Evolutionary conservation across 2,113 vertebrate genomes (phyloP).

Genomic region (Thomomys bottae): DNA sequence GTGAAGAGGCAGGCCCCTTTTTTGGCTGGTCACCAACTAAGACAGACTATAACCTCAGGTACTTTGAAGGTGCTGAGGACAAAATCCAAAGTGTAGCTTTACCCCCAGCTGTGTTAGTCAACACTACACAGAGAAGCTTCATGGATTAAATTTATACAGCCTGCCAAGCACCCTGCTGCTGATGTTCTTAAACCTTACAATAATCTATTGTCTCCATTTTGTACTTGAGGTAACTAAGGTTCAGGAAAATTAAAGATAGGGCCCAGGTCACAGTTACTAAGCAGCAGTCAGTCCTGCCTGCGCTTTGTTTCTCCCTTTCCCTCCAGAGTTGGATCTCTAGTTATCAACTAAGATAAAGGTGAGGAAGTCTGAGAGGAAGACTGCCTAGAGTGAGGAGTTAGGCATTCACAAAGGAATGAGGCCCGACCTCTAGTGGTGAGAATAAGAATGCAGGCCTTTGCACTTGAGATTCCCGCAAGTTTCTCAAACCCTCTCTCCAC

Average conservation of each 20-base stretch:
- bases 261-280: not conserved
- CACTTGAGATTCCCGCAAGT: not conserved
- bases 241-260: constrained; percentile 13
- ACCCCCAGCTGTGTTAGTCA: not conserved
- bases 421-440: constrained; percentile 60
- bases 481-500: not conserved
- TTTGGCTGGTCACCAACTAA: not conserved
- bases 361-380: not conserved
- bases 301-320: not conserved
- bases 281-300: not conserved
- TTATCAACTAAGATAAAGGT: not conserved
- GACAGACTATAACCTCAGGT: not conserved
- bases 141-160: not conserved
- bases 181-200: not conserved
- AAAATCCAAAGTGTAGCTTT: not conserved
- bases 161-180: not conserved
- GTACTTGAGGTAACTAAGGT: not conserved
- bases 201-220: not conserved
- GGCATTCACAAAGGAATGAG: not conserved
- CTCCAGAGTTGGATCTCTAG: not conserved
- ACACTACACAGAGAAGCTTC: not conserved
- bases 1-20: not conserved
- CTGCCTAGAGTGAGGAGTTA: not conserved
- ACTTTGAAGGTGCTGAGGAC: not conserved
- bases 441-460: constrained; percentile 24